A percentile compares a stretch with the other conserved stretches of the same genome.
Evolutionary conservation across 2,797 vertebrate species (phyloP).

Genomic region (Margarornis squamiger): DNA sequence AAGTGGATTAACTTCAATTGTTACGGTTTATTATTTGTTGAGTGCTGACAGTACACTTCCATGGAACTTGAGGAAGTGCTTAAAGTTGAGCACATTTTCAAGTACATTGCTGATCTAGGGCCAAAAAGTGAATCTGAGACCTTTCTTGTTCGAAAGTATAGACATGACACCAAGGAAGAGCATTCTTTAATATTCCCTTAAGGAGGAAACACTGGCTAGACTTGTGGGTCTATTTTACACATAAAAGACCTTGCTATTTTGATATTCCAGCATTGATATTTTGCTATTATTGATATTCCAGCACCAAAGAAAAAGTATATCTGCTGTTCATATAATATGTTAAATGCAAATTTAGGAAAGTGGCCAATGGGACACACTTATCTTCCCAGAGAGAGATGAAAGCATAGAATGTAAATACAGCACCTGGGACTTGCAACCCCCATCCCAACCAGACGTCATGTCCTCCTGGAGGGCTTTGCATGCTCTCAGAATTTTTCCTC

Average conservation of each 20-base stretch:
- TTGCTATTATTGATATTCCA: neutral
- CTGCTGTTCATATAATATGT: neutral
- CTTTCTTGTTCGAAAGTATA: constrained; percentile 19
- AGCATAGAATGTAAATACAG: neutral
- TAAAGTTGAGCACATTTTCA: constrained; percentile 63
- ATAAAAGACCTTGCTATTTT: neutral
- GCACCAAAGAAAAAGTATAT: neutral
- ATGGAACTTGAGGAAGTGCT: constrained; percentile 52
- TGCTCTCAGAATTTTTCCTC: neutral
- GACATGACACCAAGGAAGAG: constrained; percentile 16
- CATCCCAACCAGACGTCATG: neutral
- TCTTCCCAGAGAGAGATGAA: neutral
- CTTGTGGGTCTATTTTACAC: neutral
- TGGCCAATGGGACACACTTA: neutral
- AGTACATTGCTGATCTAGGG: constrained; percentile 50
- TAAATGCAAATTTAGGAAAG: constrained; percentile 4
- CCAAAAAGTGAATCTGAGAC: constrained; percentile 53
- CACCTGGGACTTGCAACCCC: neutral
- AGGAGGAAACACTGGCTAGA: neutral
- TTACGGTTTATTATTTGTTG: constrained; percentile 49
- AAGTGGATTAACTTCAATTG: constrained; percentile 47
- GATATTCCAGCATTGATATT: neutral
- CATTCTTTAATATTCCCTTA: neutral
- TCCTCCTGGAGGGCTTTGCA: neutral
- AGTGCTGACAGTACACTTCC: constrained; percentile 64